Conservation (phyloP, 1,140 invertebrate genomes). For the Cephus cinctus region DNA sequence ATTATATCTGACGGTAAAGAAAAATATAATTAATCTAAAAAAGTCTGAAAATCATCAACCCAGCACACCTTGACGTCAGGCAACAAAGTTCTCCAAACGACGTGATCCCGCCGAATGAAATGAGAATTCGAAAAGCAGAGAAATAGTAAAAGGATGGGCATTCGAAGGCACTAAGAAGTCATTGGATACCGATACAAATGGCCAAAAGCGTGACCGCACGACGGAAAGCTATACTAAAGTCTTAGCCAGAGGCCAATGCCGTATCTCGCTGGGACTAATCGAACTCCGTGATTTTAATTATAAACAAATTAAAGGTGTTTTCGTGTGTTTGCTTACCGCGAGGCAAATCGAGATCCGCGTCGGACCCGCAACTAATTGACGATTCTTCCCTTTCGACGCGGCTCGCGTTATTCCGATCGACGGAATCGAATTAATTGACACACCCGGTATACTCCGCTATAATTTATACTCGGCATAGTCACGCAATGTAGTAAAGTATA, state of each 20-base stretch:
- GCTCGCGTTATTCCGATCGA: conserved; percentile 24
- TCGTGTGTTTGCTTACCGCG: conserved; percentile 15
- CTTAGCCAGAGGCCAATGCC: background rate
- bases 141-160: background rate
- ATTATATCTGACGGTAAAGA: too few relatives aligned
- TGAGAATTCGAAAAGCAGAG: background rate
- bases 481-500: too few relatives aligned
- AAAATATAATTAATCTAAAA: too few relatives aligned
- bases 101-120: too few relatives aligned
- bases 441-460: too few relatives aligned
- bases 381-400: conserved; percentile 14
- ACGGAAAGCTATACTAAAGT: background rate
- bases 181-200: too few relatives aligned
- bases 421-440: conserved; percentile 26
- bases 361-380: conserved; percentile 6
- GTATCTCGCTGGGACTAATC: background rate
- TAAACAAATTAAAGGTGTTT: conserved; percentile 29
- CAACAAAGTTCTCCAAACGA: too few relatives aligned
- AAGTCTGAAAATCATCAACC: too few relatives aligned
- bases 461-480: too few relatives aligned
- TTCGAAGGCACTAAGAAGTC: too few relatives aligned
- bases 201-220: background rate
- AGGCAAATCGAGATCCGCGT: conserved; percentile 26
- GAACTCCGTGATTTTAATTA: conserved; percentile 28
- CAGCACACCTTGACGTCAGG: too few relatives aligned